Conservation (phyloP, 2,113 vertebrate genomes). For the Todiramphus saurophagus region DNA sequence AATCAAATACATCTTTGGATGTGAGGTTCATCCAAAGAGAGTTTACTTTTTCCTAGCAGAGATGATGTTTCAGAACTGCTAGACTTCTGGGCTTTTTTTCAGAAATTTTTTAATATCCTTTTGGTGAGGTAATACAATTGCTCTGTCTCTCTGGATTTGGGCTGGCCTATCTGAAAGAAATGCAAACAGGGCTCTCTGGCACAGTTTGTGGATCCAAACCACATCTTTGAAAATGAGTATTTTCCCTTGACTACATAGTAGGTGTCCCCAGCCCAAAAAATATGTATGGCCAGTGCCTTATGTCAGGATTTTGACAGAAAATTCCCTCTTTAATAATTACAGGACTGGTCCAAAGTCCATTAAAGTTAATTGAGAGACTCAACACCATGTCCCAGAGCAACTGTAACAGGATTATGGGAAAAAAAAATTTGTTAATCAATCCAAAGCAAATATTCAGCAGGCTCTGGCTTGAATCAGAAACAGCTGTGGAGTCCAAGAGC, state of each 20-base stretch:
- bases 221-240: background rate
- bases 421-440: background rate
- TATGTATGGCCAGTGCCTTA: background rate
- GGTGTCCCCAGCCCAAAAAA: background rate
- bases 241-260: background rate
- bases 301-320: background rate
- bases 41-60: background rate
- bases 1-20: background rate
- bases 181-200: background rate
- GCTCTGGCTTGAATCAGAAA: background rate
- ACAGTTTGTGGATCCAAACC: background rate
- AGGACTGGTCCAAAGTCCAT: background rate
- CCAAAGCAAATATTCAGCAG: conserved; percentile 1
- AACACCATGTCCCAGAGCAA: background rate
- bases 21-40: background rate
- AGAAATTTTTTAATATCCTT: background rate
- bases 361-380: background rate
- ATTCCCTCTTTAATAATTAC: background rate
- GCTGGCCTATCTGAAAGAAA: background rate
- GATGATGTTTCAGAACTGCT: background rate
- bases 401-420: background rate
- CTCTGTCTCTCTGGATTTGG: background rate
- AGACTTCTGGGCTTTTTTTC: background rate
- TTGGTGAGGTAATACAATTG: background rate
- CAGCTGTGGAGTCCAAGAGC: background rate